These are phyloP conservation scores for Manis javanica DNA, from an alignment of 2,797 vertebrate genomes.

Conservation along the genomic window DNA sequence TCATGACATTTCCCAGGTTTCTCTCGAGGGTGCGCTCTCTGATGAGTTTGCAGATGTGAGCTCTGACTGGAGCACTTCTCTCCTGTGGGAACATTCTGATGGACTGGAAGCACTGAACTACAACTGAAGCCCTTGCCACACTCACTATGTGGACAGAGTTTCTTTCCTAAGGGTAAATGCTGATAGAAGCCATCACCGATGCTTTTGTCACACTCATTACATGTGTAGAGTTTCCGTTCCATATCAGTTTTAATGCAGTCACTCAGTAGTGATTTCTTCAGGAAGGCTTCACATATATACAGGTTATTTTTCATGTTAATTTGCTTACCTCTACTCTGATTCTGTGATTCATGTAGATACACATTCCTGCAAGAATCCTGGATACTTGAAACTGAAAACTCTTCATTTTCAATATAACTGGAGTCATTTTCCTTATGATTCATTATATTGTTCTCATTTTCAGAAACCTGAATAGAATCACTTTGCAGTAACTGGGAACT, in stretches of 20 bases:
- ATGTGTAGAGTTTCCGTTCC: not conserved
- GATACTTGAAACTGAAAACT: not conserved
- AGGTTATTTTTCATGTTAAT: not conserved
- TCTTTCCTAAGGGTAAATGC: not conserved
- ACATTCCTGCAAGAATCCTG: not conserved
- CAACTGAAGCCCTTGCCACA: not conserved
- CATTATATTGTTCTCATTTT: not conserved
- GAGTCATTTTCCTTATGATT: not conserved
- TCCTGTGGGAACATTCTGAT: not conserved
- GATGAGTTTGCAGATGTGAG: not conserved
- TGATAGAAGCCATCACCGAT: too few species aligned
- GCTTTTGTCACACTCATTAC: not conserved
- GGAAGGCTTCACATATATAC: not conserved
- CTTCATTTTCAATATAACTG: not conserved
- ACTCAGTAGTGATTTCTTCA: not conserved
- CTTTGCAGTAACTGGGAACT: not conserved
- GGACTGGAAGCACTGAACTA: not conserved
- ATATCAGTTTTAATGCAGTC: not conserved
- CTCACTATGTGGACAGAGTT: not conserved
- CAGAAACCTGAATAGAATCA: not conserved
- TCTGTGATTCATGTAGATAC: not conserved
- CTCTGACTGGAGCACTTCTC: not conserved
- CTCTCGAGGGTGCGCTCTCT: conserved; percentile 23
- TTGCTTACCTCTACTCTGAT: not conserved
- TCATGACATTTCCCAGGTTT: not conserved